These are phyloP conservation scores for Rhagonycha fulva DNA, from an alignment of 2,888 invertebrate species.

Conservation along the genomic window DNA sequence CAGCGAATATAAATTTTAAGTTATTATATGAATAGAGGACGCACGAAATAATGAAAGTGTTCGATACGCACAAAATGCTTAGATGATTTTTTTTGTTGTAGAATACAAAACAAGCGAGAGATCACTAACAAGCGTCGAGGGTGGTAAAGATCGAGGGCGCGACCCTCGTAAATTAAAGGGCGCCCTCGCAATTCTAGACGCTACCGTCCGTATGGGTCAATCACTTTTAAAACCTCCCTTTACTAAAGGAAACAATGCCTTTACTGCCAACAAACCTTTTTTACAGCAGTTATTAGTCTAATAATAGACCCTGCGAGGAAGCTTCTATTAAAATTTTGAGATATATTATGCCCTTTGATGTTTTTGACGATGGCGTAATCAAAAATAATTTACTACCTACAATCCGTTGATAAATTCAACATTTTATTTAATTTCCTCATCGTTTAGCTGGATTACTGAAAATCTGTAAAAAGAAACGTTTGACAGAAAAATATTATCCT, in stretches of 20 bases:
- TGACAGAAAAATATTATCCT: background rate
- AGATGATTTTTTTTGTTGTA: slow-evolving; percentile 44
- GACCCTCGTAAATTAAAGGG: slow-evolving; percentile 55
- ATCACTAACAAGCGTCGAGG: slow-evolving; percentile 54
- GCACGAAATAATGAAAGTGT: background rate
- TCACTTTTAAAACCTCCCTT: slow-evolving; percentile 38
- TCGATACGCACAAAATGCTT: slow-evolving; percentile 30
- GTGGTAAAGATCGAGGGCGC: slow-evolving; percentile 52
- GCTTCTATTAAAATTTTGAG: background rate
- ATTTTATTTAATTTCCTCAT: background rate
- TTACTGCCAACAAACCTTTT: slow-evolving; percentile 26
- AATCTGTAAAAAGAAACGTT: background rate
- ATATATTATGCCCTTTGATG: background rate
- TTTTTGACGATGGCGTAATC: background rate
- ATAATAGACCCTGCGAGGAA: slow-evolving; percentile 10
- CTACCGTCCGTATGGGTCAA: slow-evolving; percentile 40
- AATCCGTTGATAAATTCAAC: background rate
- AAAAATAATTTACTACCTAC: background rate
- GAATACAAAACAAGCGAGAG: slow-evolving; percentile 41
- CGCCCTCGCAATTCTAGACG: slow-evolving; percentile 49
- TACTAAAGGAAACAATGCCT: slow-evolving; percentile 24
- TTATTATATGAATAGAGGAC: background rate
- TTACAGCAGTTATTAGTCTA: slow-evolving; percentile 24
- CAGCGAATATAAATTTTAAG: background rate
- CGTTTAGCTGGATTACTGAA: background rate